These are phyloP conservation scores for Melanerpes formicivorus DNA, from an alignment of 2,113 vertebrate genomes.

Conservation along the genomic window DNA sequence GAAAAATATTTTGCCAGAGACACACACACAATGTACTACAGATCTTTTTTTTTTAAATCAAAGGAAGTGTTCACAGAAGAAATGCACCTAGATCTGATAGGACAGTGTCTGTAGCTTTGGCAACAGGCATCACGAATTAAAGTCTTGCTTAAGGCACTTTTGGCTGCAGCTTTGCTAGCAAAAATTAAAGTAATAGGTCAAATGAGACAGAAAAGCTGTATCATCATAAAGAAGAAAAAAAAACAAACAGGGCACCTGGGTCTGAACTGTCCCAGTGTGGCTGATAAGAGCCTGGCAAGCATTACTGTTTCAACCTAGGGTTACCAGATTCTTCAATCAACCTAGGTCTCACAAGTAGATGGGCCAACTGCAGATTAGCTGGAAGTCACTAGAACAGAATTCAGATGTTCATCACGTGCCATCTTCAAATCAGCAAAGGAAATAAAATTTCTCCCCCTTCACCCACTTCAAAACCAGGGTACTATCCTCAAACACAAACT, in stretches of 20 bases:
- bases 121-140: background rate
- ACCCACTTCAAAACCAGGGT: background rate
- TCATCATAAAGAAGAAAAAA: background rate
- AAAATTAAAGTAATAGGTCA: background rate
- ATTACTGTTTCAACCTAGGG: background rate
- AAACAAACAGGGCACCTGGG: background rate
- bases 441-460: background rate
- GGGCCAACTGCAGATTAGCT: background rate
- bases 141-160: background rate
- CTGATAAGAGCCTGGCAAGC: background rate
- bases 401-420: background rate
- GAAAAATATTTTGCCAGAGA: background rate
- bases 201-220: background rate
- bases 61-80: background rate
- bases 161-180: background rate
- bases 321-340: background rate
- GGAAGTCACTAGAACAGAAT: background rate
- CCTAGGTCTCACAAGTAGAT: background rate
- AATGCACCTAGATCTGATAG: background rate
- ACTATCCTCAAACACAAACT: background rate
- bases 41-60: background rate
- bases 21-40: background rate
- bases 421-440: background rate
- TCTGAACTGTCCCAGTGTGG: background rate
- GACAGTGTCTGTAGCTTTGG: background rate